Conservation (phyloP, 2,113 vertebrate species). For the Electrona antarctica region DNA sequence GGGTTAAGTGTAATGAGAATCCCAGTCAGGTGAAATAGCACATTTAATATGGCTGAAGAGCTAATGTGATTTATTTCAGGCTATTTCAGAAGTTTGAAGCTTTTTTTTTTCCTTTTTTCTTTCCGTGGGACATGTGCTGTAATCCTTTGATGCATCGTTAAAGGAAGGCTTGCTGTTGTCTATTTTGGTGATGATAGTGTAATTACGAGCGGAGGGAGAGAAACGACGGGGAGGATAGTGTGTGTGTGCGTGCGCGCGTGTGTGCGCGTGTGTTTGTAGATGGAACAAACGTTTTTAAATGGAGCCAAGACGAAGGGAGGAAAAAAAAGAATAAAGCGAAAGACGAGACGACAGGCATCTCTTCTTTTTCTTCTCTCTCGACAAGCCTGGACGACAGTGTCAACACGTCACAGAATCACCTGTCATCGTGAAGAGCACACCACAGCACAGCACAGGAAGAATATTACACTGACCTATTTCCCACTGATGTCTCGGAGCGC, state of each 20-base stretch:
- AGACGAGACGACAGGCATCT: not conserved
- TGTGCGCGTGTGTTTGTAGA: conserved; percentile 10
- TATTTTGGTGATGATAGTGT: no score
- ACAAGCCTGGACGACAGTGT: conserved; percentile 4
- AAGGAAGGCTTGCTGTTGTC: no score
- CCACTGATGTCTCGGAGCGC: conserved; percentile 4
- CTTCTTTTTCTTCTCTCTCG: not conserved
- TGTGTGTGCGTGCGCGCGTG: not conserved
- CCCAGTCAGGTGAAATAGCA: conserved; percentile 49
- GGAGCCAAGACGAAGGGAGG: not conserved
- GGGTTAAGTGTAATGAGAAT: conserved; percentile 52
- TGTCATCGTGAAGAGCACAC: conserved; percentile 1
- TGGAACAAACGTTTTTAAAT: not conserved
- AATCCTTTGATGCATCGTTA: not conserved
- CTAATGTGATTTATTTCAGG: not conserved
- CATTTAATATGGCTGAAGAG: conserved; percentile 55
- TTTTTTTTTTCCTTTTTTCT: not conserved
- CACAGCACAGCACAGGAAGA: not conserved
- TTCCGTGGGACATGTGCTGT: not conserved
- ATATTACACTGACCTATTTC: not conserved
- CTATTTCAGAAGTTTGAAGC: conserved; percentile 36
- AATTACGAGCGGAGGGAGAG: no score
- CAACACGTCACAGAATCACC: conserved; percentile 13
- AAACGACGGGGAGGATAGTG: not conserved
- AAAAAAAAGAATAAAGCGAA: not conserved